Percentiles rank a stretch among this genome's conserved stretches.
Conservation (phyloP, 2,888 invertebrate genomes). For the Sabellastarte sp. region DNA sequence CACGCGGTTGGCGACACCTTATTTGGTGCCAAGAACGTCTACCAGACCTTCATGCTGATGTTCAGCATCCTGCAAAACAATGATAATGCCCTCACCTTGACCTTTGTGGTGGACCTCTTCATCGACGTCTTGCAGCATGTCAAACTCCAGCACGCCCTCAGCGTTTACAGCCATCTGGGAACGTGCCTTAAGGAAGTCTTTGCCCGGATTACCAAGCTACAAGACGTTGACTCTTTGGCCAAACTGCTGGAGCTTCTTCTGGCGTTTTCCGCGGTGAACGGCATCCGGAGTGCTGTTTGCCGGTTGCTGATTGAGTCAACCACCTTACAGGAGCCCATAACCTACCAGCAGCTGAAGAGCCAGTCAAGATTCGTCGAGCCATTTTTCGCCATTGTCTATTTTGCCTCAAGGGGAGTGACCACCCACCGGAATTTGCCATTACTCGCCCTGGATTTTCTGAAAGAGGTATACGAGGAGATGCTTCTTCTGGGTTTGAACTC, state of each 20-base stretch:
- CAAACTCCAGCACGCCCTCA: constrained; percentile 41
- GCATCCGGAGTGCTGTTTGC: constrained; percentile 34
- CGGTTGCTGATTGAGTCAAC: background rate
- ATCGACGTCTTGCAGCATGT: constrained; percentile 49
- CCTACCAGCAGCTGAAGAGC: constrained; percentile 8
- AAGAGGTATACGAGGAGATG: constrained; percentile 27
- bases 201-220: too few relatives aligned
- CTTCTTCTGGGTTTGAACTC: background rate
- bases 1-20: constrained; percentile 47
- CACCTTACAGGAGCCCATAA: background rate
- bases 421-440: constrained; percentile 37
- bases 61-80: constrained; percentile 58
- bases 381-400: background rate
- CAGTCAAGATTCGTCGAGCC: background rate
- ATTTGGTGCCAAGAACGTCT: constrained; percentile 51
- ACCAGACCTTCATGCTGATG: constrained; percentile 58
- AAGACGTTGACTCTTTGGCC: constrained; percentile 15
- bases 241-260: constrained; percentile 58
- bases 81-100: constrained; percentile 51
- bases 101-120: constrained; percentile 58
- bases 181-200: too few relatives aligned
- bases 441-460: constrained; percentile 43
- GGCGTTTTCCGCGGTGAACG: constrained; percentile 50
- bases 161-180: too few relatives aligned
- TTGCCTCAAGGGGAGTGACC: background rate